These are phyloP conservation scores for Martes martes DNA, from an alignment of 2,113 vertebrate genomes.

Conservation along the genomic window DNA sequence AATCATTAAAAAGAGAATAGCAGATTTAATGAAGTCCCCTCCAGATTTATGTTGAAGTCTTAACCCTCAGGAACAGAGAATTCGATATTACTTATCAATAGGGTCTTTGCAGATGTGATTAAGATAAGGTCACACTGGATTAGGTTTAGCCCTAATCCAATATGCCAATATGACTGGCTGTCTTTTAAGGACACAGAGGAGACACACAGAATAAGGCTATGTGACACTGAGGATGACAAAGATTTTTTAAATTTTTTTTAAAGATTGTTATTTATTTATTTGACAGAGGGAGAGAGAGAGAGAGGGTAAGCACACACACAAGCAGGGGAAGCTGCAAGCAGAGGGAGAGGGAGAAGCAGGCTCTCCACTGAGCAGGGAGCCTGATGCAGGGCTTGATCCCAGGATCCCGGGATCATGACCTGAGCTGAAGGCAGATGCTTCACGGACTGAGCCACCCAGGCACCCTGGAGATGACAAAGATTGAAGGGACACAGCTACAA, in stretches of 20 bases:
- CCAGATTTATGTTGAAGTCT: not conserved
- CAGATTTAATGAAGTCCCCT: not conserved
- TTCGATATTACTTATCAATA: not conserved
- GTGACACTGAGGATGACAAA: not conserved
- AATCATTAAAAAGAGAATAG: not conserved
- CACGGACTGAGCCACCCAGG: no score
- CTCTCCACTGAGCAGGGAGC: no score
- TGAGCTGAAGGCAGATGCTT: no score
- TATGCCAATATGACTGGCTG: not conserved
- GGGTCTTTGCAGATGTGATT: not conserved
- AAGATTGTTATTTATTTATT: no score
- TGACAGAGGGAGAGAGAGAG: no score
- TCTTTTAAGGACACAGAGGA: not conserved
- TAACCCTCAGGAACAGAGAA: not conserved
- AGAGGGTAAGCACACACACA: no score
- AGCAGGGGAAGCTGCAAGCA: no score
- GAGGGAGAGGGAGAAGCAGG: no score
- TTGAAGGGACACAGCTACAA: not conserved
- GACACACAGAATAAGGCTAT: not conserved
- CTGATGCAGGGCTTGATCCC: no score
- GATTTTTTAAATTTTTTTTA: no score
- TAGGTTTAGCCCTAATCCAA: not conserved
- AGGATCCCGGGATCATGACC: no score
- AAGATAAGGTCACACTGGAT: not conserved
- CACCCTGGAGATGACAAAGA: no score